Evolutionary conservation across 2,888 invertebrate genomes (phyloP).

Genomic region (Uloborus plumipes): DNA sequence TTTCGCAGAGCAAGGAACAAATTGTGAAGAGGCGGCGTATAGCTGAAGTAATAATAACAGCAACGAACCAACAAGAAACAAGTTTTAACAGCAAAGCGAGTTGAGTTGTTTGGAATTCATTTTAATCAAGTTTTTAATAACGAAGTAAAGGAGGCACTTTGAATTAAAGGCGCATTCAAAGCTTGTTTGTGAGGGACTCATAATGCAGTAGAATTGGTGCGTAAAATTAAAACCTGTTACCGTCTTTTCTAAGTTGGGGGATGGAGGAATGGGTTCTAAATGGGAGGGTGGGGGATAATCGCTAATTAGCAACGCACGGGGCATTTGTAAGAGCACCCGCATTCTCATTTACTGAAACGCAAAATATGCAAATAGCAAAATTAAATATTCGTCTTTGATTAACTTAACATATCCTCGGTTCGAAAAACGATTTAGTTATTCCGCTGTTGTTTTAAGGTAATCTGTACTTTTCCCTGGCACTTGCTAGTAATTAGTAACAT

Average conservation of each 20-base stretch:
- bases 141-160: constrained; percentile 49
- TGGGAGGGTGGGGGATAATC: constrained; percentile 11
- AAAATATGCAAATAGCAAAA: constrained; percentile 60
- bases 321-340: constrained; percentile 33
- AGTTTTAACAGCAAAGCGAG: constrained; percentile 13
- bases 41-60: too few species aligned
- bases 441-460: constrained; percentile 53
- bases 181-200: constrained; percentile 39
- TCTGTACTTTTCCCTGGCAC: constrained; percentile 19
- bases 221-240: constrained; percentile 52
- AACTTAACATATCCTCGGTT: constrained; percentile 44
- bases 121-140: constrained; percentile 63
- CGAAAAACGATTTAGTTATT: constrained; percentile 61
- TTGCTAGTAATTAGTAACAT: constrained; percentile 50
- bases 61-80: too few species aligned
- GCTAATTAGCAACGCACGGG: constrained; percentile 41
- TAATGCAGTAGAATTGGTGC: constrained; percentile 41
- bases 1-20: constrained; percentile 12
- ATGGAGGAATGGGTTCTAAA: background rate
- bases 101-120: constrained; percentile 55
- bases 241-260: constrained; percentile 16
- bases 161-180: constrained; percentile 54
- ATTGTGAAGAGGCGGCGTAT: background rate
- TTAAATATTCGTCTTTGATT: constrained; percentile 62
- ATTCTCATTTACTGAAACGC: constrained; percentile 30